A percentile compares a stretch with the other conserved stretches of the same genome.
These are phyloP conservation scores for Drosophila bipectinata DNA, from an alignment of 1,140 invertebrate genomes.

Conservation along the genomic window DNA sequence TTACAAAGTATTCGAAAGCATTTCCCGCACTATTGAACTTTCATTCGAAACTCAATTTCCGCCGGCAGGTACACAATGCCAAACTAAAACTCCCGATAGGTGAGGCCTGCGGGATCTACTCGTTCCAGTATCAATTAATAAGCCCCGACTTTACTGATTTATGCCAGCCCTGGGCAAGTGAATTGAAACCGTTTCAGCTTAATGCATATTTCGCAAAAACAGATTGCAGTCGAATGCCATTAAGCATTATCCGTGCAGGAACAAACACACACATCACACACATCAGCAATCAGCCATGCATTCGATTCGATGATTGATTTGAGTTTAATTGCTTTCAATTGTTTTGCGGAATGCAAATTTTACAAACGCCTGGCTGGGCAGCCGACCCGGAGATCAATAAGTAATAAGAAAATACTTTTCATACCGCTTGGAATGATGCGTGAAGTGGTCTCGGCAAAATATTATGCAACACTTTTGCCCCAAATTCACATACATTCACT, in stretches of 20 bases:
- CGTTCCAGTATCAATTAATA: constrained; percentile 29
- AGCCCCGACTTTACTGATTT: constrained; percentile 13
- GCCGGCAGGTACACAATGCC: constrained; percentile 14
- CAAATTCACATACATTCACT: constrained; percentile 39
- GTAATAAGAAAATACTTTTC: constrained; percentile 33
- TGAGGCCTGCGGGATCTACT: neutral
- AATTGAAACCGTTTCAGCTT: constrained; percentile 31
- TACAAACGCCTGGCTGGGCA: constrained; percentile 37
- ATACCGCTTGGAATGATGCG: constrained; percentile 39
- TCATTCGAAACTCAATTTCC: constrained; percentile 34
- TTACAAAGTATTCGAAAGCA: constrained; percentile 11
- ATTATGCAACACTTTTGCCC: constrained; percentile 78
- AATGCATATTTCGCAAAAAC: constrained; percentile 41
- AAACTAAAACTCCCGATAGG: neutral
- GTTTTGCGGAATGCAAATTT: constrained; percentile 60
- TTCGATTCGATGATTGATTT: constrained; percentile 53
- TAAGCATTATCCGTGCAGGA: constrained; percentile 26
- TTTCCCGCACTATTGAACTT: neutral
- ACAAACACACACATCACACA: neutral
- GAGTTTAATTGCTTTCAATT: constrained; percentile 74
- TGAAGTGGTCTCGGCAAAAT: constrained; percentile 53
- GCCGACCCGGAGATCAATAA: constrained; percentile 13
- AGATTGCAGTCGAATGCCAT: constrained; percentile 50
- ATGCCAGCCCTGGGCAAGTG: constrained; percentile 17
- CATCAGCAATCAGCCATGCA: constrained; percentile 8